A percentile compares a stretch with the other conserved stretches of the same genome.
Evolutionary conservation across 2,888 invertebrate genomes (phyloP).

Genomic region (Caenorhabditis virilis): DNA sequence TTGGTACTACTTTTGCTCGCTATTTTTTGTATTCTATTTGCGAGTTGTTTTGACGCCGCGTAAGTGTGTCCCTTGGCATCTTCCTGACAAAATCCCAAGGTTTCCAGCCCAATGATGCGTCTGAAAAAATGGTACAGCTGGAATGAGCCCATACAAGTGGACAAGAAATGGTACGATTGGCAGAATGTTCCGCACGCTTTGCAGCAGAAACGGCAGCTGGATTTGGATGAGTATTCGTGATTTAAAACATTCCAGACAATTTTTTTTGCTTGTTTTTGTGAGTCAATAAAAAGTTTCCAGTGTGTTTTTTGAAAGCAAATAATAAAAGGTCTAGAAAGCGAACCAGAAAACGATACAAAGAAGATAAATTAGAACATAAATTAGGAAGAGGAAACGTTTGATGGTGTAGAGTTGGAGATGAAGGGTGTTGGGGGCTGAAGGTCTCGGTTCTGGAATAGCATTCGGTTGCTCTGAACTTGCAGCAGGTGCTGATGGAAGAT

Average conservation of each 20-base stretch:
- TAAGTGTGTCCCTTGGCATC: neutral
- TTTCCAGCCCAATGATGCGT: conserved; percentile 1
- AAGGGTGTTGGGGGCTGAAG: neutral
- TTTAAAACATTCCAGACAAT: neutral
- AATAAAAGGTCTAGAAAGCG: no score
- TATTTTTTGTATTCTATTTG: neutral
- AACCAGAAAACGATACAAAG: conserved; percentile 16
- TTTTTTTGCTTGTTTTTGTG: neutral
- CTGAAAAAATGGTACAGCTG: conserved; percentile 39
- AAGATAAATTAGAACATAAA: conserved; percentile 32
- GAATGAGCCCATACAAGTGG: conserved; percentile 30
- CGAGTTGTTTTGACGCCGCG: neutral
- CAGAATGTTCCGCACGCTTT: conserved; percentile 46
- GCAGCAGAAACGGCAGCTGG: conserved; percentile 21
- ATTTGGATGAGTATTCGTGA: conserved; percentile 1
- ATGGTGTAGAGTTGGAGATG: conserved; percentile 37
- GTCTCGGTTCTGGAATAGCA: neutral
- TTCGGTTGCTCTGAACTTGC: neutral
- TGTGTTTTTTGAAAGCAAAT: neutral
- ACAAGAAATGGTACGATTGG: conserved; percentile 56
- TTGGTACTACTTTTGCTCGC: conserved; percentile 23
- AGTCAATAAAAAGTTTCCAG: neutral
- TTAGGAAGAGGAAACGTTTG: conserved; percentile 37
- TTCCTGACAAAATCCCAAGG: no score
- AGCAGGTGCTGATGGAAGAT: neutral